Evolutionary conservation across 2,888 invertebrate genomes (phyloP).

Genomic region (Masnerella sp.): DNA sequence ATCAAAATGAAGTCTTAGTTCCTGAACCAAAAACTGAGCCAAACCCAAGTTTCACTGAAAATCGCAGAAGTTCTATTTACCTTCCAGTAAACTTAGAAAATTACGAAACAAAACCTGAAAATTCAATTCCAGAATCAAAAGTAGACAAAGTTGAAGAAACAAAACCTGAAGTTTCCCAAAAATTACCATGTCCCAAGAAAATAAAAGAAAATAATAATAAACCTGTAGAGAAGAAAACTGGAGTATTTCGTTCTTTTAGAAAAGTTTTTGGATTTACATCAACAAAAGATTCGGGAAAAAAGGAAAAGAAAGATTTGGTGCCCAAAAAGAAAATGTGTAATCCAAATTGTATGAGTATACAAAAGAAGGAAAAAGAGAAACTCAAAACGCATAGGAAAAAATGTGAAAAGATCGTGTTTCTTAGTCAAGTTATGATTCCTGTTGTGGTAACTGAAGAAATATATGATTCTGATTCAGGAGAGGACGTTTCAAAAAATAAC

Average conservation of each 20-base stretch:
- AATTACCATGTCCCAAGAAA: too few species aligned
- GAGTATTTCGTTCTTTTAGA: too few species aligned
- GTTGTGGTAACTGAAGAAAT: slow-evolving; percentile 36
- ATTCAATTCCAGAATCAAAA: slow-evolving; percentile 1
- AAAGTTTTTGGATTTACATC: too few species aligned
- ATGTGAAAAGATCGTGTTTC: slow-evolving; percentile 19
- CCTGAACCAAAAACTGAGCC: too few species aligned
- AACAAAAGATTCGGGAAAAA: too few species aligned
- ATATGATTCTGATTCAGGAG: slow-evolving; percentile 5
- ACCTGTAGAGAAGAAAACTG: too few species aligned
- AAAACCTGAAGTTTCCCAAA: neutral
- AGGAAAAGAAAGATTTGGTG: neutral
- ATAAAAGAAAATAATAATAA: neutral
- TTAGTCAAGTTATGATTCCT: slow-evolving; percentile 34
- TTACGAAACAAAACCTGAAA: neutral
- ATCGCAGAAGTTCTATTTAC: neutral
- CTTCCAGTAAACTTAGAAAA: neutral
- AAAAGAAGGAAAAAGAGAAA: slow-evolving; percentile 2
- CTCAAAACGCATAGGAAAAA: neutral
- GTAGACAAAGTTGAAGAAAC: neutral
- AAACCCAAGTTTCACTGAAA: neutral
- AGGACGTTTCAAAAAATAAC: neutral
- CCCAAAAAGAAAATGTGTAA: slow-evolving; percentile 7
- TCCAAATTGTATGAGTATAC: slow-evolving; percentile 3
- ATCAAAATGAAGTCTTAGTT: neutral